Conservation (phyloP, 2,888 invertebrate species). For the Cantharis rustica region DNA sequence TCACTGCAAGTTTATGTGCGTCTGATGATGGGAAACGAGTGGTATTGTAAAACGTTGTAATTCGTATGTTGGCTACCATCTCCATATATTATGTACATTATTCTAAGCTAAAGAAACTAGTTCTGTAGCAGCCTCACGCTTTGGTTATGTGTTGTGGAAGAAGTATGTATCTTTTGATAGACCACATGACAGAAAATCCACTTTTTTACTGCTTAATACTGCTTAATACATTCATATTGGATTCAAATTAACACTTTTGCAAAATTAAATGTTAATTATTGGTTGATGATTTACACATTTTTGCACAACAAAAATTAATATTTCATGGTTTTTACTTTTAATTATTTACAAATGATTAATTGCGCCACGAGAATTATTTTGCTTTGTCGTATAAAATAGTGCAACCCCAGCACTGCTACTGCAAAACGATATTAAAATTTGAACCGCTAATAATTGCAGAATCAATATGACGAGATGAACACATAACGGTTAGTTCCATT, state of each 20-base stretch:
- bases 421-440: conserved; percentile 10
- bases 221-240: no score
- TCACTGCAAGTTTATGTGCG: no score
- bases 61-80: no score
- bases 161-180: no score
- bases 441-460: conserved; percentile 11
- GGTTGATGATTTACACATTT: background rate
- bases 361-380: conserved; percentile 19
- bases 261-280: background rate
- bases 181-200: no score
- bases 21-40: no score
- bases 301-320: background rate
- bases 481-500: conserved; percentile 6
- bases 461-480: background rate
- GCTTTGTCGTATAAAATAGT: conserved; percentile 13
- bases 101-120: no score
- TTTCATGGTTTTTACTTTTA: background rate
- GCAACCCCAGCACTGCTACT: conserved; percentile 11
- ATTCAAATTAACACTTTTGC: background rate
- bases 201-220: no score
- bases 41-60: no score
- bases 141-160: no score
- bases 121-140: no score
- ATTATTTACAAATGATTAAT: conserved; percentile 6
- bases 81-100: no score